Evolutionary conservation across 1,140 invertebrate genomes (phyloP).

Genomic region (Cotesia chilonis): DNA sequence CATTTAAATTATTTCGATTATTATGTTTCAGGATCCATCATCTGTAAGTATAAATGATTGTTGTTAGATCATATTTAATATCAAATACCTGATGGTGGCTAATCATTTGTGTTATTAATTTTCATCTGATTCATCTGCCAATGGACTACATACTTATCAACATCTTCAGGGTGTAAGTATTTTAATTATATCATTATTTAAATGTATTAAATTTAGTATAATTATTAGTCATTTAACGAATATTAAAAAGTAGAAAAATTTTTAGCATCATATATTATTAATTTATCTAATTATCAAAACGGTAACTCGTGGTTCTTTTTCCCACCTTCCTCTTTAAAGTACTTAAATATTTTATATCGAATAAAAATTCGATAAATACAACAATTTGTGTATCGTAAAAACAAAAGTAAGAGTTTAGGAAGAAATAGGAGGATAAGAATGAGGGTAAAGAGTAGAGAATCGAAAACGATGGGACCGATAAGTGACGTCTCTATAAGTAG

Average conservation of each 20-base stretch:
- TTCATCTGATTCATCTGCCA: neutral
- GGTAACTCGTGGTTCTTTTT: neutral
- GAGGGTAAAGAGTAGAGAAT: conserved; percentile 35
- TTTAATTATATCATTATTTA: conserved; percentile 8
- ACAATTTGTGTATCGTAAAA: no score
- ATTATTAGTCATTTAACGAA: neutral
- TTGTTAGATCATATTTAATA: neutral
- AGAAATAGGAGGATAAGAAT: neutral
- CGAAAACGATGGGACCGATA: conserved; percentile 57
- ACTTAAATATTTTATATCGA: neutral
- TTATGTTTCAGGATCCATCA: conserved; percentile 66
- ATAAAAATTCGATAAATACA: conserved; percentile 38
- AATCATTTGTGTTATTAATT: conserved; percentile 23
- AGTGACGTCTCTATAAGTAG: conserved; percentile 65
- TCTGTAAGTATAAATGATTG: conserved; percentile 59
- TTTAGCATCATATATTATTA: no score
- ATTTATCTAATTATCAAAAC: no score
- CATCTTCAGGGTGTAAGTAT: conserved; percentile 36
- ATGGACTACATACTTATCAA: neutral
- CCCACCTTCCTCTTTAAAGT: neutral
- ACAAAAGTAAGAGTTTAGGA: no score
- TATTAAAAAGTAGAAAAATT: no score
- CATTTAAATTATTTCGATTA: no score
- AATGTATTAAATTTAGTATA: neutral
- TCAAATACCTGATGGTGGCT: neutral